Evolutionary conservation across 2,888 invertebrate genomes (phyloP).

Genomic region (Melinaea menophilus): DNA sequence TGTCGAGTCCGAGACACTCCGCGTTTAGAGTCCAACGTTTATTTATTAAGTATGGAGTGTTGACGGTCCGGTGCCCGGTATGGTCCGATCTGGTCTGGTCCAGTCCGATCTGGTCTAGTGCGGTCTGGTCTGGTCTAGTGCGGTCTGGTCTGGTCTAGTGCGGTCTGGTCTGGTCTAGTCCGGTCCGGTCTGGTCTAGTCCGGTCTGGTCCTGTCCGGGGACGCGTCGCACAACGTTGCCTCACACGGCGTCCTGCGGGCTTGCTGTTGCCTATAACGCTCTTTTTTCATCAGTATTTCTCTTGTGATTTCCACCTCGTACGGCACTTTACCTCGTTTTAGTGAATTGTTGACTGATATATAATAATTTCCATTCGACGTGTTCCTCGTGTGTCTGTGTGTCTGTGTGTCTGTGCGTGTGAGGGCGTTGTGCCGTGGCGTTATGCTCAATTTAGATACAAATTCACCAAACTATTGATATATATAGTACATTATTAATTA

Average conservation of each 20-base stretch:
- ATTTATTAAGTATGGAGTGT: conserved; percentile 1
- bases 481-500: conserved; percentile 74
- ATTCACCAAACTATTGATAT: conserved; percentile 71
- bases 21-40: conserved; percentile 18
- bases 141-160: too few species aligned
- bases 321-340: conserved; percentile 72
- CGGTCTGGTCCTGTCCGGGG: too few species aligned
- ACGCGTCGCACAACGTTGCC: conserved; percentile 62
- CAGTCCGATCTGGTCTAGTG: too few species aligned
- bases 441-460: conserved; percentile 77
- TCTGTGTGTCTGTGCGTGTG: conserved; percentile 59
- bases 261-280: conserved; percentile 42
- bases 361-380: conserved; percentile 73
- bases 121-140: too few species aligned
- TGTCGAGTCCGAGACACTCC: conserved; percentile 44
- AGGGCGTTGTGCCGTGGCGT: conserved; percentile 70
- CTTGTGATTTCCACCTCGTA: conserved; percentile 70
- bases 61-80: too few species aligned
- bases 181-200: too few species aligned
- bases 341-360: conserved; percentile 72
- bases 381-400: conserved; percentile 70
- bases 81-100: too few species aligned
- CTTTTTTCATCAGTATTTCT: conserved; percentile 70
- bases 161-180: too few species aligned
- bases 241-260: conserved; percentile 62